Conservation (phyloP, 1,140 invertebrate species). For the Aphaenogaster rudis region DNA sequence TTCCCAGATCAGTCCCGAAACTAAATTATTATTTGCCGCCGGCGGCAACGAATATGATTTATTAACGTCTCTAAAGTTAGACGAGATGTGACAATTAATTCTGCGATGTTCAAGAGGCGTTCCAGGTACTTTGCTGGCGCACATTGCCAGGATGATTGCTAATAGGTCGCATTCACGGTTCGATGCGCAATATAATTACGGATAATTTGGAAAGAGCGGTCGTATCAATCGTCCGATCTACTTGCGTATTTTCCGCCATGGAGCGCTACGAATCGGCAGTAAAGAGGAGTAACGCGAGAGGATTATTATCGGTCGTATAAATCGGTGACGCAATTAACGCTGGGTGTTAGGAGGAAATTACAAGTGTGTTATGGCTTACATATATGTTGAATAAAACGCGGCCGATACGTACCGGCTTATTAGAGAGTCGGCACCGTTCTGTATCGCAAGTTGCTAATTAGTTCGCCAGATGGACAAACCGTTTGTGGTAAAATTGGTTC, state of each 20-base stretch:
- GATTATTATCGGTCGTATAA: constrained; percentile 62
- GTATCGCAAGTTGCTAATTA: constrained; percentile 76
- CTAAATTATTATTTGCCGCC: not conserved
- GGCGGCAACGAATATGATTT: constrained; percentile 34
- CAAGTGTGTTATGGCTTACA: not conserved
- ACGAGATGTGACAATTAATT: constrained; percentile 53
- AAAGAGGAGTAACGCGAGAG: constrained; percentile 15
- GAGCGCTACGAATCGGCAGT: not conserved
- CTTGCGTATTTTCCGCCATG: constrained; percentile 20
- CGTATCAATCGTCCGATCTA: constrained; percentile 31
- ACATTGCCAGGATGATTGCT: constrained; percentile 38
- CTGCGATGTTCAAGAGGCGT: constrained; percentile 14
- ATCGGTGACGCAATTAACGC: constrained; percentile 64
- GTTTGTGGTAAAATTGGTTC: constrained; percentile 77
- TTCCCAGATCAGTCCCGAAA: not conserved
- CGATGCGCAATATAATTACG: constrained; percentile 37
- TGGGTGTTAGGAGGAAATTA: constrained; percentile 37
- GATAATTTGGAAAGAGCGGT: constrained; percentile 39
- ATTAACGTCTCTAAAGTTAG: constrained; percentile 49
- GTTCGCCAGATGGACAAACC: constrained; percentile 76
- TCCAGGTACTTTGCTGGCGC: constrained; percentile 8
- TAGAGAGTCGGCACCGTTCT: constrained; percentile 45
- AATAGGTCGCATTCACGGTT: constrained; percentile 36
- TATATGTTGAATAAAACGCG: constrained; percentile 64
- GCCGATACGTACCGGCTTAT: constrained; percentile 45